Conservation (phyloP, 2,888 invertebrate species). For the Dione vanillae region DNA sequence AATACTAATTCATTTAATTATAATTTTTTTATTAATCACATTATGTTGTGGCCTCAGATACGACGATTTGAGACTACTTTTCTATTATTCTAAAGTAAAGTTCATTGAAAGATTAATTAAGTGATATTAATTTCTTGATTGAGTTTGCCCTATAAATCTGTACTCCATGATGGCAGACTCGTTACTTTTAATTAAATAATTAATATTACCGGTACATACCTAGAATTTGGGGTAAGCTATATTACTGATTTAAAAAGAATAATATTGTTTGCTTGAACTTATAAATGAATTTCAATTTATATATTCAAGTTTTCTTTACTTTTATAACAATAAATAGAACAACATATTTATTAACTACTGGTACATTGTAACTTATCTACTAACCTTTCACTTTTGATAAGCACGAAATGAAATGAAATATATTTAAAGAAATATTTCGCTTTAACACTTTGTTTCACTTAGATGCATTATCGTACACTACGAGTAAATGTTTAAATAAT, state of each 20-base stretch:
- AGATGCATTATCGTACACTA: background rate
- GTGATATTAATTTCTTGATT: conserved; percentile 36
- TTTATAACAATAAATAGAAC: background rate
- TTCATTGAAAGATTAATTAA: conserved; percentile 39
- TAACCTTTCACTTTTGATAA: conserved; percentile 52
- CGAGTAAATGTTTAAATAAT: background rate
- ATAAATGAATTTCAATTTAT: background rate
- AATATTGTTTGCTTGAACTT: background rate
- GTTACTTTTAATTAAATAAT: conserved; percentile 33
- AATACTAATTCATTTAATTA: too few relatives aligned
- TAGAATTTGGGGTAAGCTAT: background rate
- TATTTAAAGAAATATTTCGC: background rate
- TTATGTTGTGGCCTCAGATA: too few relatives aligned
- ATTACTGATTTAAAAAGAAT: background rate
- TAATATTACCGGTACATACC: conserved; percentile 16
- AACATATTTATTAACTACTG: background rate
- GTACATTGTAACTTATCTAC: conserved; percentile 49
- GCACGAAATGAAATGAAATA: conserved; percentile 10
- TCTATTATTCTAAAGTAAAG: conserved; percentile 29
- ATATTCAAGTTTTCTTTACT: background rate
- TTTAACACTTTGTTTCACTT: background rate
- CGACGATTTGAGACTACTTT: background rate
- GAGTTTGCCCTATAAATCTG: conserved; percentile 32
- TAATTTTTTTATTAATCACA: too few relatives aligned
- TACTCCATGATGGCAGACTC: conserved; percentile 23